A percentile compares a stretch with the other conserved stretches of the same genome.
These are phyloP conservation scores for Acholoe squamosa DNA, from an alignment of 2,888 invertebrate genomes.

Conservation along the genomic window DNA sequence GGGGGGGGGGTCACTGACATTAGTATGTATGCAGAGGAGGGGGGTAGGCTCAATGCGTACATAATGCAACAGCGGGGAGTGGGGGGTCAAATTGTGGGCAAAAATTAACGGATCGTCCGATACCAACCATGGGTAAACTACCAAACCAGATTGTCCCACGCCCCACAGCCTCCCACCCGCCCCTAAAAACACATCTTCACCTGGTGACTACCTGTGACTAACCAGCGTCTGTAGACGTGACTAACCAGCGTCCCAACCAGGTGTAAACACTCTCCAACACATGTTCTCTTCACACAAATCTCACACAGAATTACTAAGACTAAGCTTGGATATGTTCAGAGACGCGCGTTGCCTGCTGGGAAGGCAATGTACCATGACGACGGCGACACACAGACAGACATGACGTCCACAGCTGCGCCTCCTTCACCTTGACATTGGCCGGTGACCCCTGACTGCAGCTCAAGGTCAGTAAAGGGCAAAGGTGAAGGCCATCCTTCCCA, in stretches of 20 bases:
- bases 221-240: not conserved
- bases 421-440: conserved; percentile 25
- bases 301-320: no score
- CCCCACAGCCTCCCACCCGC: not conserved
- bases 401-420: not conserved
- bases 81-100: no score
- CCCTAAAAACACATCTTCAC: not conserved
- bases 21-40: no score
- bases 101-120: no score
- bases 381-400: conserved; percentile 17
- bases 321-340: not conserved
- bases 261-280: not conserved
- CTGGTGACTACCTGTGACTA: conserved; percentile 15
- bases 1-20: no score
- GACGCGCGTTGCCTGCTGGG: conserved; percentile 3
- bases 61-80: no score
- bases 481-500: not conserved
- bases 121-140: no score
- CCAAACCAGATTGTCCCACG: no score
- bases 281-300: no score
- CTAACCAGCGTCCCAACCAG: not conserved
- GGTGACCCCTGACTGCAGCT: not conserved
- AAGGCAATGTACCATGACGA: not conserved
- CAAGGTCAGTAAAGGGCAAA: not conserved
- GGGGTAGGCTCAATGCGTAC: no score